Percentiles rank a stretch among this genome's conserved stretches.
Conservation (phyloP, 2,113 vertebrate genomes). For the Apeltes quadracus region DNA sequence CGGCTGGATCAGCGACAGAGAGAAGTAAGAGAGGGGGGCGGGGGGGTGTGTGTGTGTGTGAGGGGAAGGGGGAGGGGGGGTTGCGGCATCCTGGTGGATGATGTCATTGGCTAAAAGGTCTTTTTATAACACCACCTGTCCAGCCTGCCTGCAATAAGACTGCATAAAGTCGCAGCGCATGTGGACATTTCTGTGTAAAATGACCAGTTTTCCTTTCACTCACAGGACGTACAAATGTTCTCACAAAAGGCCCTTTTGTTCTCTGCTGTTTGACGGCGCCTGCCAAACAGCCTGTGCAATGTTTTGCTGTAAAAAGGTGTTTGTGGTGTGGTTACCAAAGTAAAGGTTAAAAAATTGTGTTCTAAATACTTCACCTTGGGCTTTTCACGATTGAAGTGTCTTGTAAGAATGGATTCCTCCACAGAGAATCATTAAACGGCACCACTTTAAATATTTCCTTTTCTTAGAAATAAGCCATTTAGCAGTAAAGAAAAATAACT, state of each 20-base stretch:
- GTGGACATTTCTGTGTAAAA: slow-evolving; percentile 31
- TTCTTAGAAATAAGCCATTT: neutral
- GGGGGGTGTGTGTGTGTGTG: no score
- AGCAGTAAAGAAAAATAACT: neutral
- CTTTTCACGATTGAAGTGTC: neutral
- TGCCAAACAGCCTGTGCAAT: neutral
- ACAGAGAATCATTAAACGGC: neutral
- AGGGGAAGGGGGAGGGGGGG: slow-evolving; percentile 1
- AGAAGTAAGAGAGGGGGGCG: neutral
- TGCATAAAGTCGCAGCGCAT: slow-evolving; percentile 22
- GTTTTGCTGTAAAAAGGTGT: neutral
- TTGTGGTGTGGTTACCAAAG: neutral
- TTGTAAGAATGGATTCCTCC: neutral
- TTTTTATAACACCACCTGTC: slow-evolving; percentile 65
- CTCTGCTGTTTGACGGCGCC: slow-evolving; percentile 2
- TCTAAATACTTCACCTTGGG: neutral
- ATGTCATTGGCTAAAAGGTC: slow-evolving; percentile 64
- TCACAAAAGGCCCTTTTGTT: neutral
- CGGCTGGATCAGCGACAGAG: slow-evolving; percentile 33
- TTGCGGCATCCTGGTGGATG: slow-evolving; percentile 71
- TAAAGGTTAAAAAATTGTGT: neutral
- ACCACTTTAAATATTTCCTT: neutral
- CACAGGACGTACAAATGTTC: slow-evolving; percentile 19
- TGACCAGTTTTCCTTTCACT: slow-evolving; percentile 50
- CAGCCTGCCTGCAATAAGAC: slow-evolving; percentile 9